These are phyloP conservation scores for Tetanocera ferruginea DNA, from an alignment of 2,888 invertebrate genomes.

Conservation along the genomic window DNA sequence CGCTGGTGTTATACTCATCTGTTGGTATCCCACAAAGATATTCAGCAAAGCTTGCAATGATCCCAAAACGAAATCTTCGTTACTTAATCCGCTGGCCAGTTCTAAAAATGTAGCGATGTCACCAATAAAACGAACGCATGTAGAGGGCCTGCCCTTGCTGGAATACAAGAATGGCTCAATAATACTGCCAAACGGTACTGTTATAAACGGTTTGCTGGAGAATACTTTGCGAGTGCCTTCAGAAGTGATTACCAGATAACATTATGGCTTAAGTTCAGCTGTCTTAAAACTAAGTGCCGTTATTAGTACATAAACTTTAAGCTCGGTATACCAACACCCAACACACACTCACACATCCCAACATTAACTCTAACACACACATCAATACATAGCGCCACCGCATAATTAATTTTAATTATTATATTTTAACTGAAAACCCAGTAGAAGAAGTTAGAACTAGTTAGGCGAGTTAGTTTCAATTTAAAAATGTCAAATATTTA, in stretches of 20 bases:
- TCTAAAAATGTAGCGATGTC: conserved; percentile 21
- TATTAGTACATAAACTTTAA: not conserved
- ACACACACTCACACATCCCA: not conserved
- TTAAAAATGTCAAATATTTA: not conserved
- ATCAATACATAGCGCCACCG: not conserved
- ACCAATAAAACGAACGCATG: conserved; percentile 33
- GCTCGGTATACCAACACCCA: not conserved
- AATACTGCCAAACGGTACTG: conserved; percentile 33
- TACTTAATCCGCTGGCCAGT: conserved; percentile 54
- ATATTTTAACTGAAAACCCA: not conserved
- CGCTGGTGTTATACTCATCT: conserved; percentile 67
- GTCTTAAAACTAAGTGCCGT: not conserved
- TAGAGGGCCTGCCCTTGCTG: conserved; percentile 55
- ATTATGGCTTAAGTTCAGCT: not conserved
- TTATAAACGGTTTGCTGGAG: conserved; percentile 53
- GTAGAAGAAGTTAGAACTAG: not conserved
- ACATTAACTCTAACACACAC: not conserved
- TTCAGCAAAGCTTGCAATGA: conserved; percentile 56
- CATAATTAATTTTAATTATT: too few relatives aligned
- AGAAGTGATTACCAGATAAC: conserved; percentile 58
- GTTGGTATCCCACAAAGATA: conserved; percentile 65
- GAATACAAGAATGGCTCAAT: conserved; percentile 48
- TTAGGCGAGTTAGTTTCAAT: not conserved
- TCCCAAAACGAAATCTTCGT: conserved; percentile 58
- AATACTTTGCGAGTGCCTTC: conserved; percentile 44